These are phyloP conservation scores for Apis laboriosa DNA, from an alignment of 1,140 invertebrate genomes.

Conservation along the genomic window DNA sequence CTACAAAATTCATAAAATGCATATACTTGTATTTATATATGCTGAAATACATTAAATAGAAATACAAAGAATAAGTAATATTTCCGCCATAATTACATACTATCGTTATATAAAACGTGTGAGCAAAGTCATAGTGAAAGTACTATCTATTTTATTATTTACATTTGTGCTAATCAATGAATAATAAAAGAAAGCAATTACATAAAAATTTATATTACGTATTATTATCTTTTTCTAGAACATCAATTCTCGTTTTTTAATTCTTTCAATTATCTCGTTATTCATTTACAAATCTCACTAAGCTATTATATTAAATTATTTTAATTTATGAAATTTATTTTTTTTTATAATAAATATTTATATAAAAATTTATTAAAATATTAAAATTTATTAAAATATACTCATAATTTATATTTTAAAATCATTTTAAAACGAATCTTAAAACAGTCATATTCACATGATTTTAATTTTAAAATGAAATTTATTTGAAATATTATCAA, in stretches of 20 bases:
- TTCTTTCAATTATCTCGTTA: no score
- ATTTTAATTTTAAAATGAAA: no score
- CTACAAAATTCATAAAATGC: neutral
- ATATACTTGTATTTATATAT: neutral
- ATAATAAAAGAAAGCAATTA: conserved; percentile 29
- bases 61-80: neutral
- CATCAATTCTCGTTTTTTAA: no score
- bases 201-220: neutral
- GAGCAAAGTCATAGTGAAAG: conserved; percentile 30
- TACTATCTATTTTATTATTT: conserved; percentile 24
- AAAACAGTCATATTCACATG: no score
- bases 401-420: no score
- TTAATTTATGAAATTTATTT: no score
- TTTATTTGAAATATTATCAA: neutral
- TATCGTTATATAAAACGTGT: conserved; percentile 36
- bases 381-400: no score
- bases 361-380: no score
- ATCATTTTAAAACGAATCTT: no score
- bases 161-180: neutral
- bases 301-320: no score
- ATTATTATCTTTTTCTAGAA: neutral
- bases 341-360: no score
- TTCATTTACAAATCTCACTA: no score
- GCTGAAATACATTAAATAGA: neutral
- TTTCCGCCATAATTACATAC: conserved; percentile 29